Evolutionary conservation across 2,888 invertebrate species (phyloP).

Genomic region (Drosophila leonis): DNA sequence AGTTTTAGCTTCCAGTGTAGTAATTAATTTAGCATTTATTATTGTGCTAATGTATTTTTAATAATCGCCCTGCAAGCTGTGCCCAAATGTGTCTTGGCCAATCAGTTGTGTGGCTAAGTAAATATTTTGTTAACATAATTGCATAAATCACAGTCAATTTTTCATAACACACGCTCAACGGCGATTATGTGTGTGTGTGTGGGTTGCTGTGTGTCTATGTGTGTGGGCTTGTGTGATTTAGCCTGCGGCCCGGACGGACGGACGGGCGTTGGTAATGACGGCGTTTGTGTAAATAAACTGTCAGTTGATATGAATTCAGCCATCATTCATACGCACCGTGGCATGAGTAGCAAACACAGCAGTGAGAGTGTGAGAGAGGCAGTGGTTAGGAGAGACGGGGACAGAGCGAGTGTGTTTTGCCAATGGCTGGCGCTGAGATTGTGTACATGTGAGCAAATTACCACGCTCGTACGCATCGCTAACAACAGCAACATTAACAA

Average conservation of each 20-base stretch:
- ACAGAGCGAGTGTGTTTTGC: constrained; percentile 3
- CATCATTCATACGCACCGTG: constrained; percentile 68
- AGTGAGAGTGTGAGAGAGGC: neutral
- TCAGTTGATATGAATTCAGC: constrained; percentile 76
- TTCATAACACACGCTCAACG: constrained; percentile 59
- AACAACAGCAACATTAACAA: constrained; percentile 27
- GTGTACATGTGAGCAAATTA: constrained; percentile 56
- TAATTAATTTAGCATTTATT: constrained; percentile 34
- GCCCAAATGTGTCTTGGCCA: constrained; percentile 57
- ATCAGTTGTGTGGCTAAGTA: constrained; percentile 72
- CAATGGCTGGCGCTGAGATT: constrained; percentile 51
- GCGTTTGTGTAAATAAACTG: constrained; percentile 78
- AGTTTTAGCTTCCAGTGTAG: neutral
- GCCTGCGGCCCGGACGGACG: constrained; percentile 22
- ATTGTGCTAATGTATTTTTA: constrained; percentile 45
- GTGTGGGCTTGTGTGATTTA: constrained; percentile 8
- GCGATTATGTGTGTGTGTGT: constrained; percentile 55
- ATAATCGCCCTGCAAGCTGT: constrained; percentile 38
- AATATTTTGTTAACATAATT: constrained; percentile 79
- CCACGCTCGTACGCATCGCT: constrained; percentile 76
- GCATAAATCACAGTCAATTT: constrained; percentile 79
- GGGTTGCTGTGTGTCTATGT: constrained; percentile 15
- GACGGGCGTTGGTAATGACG: constrained; percentile 67
- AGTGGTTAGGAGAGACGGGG: too few species aligned
- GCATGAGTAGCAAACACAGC: constrained; percentile 10